A percentile compares a stretch with the other conserved stretches of the same genome.
These are phyloP conservation scores for Dione juno DNA, from an alignment of 2,888 invertebrate species.

Conservation along the genomic window DNA sequence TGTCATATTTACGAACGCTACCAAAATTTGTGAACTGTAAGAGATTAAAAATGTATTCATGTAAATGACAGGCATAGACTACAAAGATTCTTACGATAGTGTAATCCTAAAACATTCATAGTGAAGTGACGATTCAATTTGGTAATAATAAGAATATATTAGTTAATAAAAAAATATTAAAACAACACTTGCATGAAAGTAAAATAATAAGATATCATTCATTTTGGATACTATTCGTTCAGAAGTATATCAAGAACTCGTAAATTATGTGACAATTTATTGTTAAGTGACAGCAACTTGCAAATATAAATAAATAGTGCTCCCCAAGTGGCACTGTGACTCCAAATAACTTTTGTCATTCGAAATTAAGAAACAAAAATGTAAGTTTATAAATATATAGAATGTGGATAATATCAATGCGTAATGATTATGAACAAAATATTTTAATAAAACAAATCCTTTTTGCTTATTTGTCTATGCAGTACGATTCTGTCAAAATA, in stretches of 20 bases:
- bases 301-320: constrained; percentile 21
- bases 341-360: background rate
- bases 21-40: background rate
- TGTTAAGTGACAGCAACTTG: constrained; percentile 8
- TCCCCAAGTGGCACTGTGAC: constrained; percentile 1
- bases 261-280: constrained; percentile 2
- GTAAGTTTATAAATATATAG: background rate
- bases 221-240: constrained; percentile 2
- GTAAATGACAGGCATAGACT: constrained; percentile 21
- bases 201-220: background rate
- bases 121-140: constrained; percentile 23
- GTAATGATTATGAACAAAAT: background rate
- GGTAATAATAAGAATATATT: constrained; percentile 14
- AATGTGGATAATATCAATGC: background rate
- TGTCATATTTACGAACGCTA: background rate
- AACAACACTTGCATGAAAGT: background rate
- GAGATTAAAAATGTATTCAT: constrained; percentile 5
- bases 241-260: constrained; percentile 3
- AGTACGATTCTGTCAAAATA: constrained; percentile 36
- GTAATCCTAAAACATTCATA: constrained; percentile 15
- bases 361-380: background rate
- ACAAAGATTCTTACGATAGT: constrained; percentile 17
- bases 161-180: background rate
- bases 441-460: constrained; percentile 26
- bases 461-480: constrained; percentile 42